These are phyloP conservation scores for Asobara japonica DNA, from an alignment of 1,140 invertebrate species.

Conservation along the genomic window DNA sequence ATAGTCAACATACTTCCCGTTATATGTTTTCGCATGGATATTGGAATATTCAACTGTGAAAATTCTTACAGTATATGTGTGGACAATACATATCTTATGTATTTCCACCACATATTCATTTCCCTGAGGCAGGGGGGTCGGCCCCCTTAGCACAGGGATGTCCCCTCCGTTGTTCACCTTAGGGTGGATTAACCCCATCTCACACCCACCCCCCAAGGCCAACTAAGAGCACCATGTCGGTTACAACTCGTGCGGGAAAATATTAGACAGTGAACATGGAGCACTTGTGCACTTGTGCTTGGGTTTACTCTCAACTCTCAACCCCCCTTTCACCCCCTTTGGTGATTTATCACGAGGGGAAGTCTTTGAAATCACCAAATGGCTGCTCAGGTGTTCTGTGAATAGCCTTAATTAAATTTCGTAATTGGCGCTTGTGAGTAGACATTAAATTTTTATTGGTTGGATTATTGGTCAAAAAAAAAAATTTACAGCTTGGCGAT, in stretches of 20 bases:
- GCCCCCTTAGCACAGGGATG: conserved; percentile 41
- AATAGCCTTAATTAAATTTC: not conserved
- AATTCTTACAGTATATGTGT: conserved; percentile 47
- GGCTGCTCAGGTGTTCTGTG: not conserved
- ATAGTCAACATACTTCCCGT: no score
- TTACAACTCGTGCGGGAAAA: not conserved
- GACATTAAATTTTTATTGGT: no score
- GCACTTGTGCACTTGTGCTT: not conserved
- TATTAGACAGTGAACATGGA: not conserved
- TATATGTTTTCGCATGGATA: no score
- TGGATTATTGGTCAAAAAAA: no score
- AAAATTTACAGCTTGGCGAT: no score
- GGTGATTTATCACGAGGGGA: not conserved
- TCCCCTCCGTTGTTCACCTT: conserved; percentile 45
- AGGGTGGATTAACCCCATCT: conserved; percentile 5
- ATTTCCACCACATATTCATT: no score
- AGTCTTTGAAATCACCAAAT: not conserved
- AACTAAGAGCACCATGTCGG: not conserved
- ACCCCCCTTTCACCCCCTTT: not conserved
- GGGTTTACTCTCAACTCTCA: conserved; percentile 3
- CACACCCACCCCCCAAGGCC: not conserved
- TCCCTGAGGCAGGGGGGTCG: conserved; percentile 8
- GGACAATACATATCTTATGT: conserved; percentile 31
- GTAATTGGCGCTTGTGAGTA: no score
- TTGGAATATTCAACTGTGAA: conserved; percentile 41